Evolutionary conservation across 2,113 vertebrate genomes (phyloP).

Genomic region (Xiphorhynchus elegans): DNA sequence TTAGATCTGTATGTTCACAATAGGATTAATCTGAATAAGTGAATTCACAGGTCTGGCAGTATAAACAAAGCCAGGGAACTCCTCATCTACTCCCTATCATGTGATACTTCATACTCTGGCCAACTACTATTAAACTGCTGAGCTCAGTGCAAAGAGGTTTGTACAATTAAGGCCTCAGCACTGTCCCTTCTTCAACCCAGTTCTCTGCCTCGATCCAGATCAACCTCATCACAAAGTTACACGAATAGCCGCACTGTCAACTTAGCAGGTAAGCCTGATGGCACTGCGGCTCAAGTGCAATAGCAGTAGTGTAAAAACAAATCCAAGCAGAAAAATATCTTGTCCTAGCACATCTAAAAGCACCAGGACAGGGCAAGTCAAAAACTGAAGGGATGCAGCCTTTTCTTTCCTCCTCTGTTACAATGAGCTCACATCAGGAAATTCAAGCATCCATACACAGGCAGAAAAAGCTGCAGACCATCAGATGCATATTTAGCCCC

Average conservation of each 20-base stretch:
- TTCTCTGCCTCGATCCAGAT: not conserved
- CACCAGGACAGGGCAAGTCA: not conserved
- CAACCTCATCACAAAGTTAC: not conserved
- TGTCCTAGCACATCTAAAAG: not conserved
- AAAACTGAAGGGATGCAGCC: not conserved
- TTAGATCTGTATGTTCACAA: slow-evolving; percentile 13
- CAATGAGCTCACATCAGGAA: not conserved
- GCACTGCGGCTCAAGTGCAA: not conserved
- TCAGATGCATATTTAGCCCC: not conserved
- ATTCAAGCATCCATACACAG: not conserved
- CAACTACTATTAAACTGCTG: slow-evolving; percentile 60
- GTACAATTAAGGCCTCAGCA: slow-evolving; percentile 24
- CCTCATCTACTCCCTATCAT: slow-evolving; percentile 7
- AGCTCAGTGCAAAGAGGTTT: slow-evolving; percentile 45
- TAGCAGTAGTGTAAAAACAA: not conserved
- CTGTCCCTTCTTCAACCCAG: not conserved
- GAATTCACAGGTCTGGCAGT: slow-evolving; percentile 36
- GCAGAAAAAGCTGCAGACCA: not conserved
- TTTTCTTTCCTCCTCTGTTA: fast-evolving
- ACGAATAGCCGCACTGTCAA: not conserved
- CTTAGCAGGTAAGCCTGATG: not conserved
- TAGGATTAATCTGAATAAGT: slow-evolving; percentile 26
- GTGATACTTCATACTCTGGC: slow-evolving; percentile 25
- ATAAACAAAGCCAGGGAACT: slow-evolving; percentile 52
- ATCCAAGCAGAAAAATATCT: not conserved